phyloP scores from a whole-genome alignment of 2,888 invertebrate genomes.

The Fabriciana adippe region DNA sequence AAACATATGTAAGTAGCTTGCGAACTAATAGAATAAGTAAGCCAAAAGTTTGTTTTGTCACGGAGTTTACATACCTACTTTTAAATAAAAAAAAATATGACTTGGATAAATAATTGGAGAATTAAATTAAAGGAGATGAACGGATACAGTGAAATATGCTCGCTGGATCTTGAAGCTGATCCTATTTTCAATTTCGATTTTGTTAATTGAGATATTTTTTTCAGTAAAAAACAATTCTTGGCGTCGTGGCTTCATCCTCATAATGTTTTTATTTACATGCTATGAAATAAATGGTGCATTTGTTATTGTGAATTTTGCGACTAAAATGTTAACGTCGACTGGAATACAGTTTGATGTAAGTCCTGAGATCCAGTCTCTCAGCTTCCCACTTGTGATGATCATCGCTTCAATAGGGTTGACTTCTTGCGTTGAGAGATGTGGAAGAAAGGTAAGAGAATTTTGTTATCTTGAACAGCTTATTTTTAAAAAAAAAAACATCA shows the following conservation, averaged over 20 bases:
- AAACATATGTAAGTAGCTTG: constrained; percentile 55
- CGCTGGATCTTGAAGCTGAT: too few relatives aligned
- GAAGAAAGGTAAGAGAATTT: constrained; percentile 57
- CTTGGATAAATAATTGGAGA: too few relatives aligned
- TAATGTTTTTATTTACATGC: constrained; percentile 47
- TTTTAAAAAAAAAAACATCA: not conserved
- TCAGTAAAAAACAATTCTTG: constrained; percentile 57
- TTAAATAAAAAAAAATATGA: too few relatives aligned
- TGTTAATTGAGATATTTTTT: constrained; percentile 32
- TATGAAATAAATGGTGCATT: constrained; percentile 57
- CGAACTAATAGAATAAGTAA: not conserved
- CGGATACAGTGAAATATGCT: too few relatives aligned
- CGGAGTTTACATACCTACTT: too few relatives aligned
- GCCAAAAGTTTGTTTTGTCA: not conserved
- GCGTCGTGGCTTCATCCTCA: constrained; percentile 53
- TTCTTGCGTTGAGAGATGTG: constrained; percentile 60
- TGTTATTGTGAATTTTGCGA: constrained; percentile 58
- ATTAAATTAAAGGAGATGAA: too few relatives aligned
- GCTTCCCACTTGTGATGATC: constrained; percentile 65
- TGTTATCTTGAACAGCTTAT: not conserved
- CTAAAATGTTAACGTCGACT: constrained; percentile 55
- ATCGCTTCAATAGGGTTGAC: constrained; percentile 58
- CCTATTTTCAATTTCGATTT: not conserved
- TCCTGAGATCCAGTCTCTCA: constrained; percentile 61
- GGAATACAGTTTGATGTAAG: constrained; percentile 57